Conservation (phyloP, 2,113 vertebrate species). For the Brachionichthys hirsutus region DNA sequence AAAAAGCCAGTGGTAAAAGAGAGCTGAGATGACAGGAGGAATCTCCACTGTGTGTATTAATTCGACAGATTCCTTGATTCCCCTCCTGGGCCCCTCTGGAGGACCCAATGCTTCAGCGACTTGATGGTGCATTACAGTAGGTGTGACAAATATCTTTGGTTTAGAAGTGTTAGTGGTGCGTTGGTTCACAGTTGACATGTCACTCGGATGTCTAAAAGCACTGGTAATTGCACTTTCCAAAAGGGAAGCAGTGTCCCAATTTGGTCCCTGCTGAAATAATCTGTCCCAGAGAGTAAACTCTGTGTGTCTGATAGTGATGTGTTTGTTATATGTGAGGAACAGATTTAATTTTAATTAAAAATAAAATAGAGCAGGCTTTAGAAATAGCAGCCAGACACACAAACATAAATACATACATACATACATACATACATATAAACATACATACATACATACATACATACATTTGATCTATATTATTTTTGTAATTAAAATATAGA, state of each 20-base stretch:
- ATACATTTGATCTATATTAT: no score
- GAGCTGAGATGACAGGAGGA: constrained; percentile 58
- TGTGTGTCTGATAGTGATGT: constrained; percentile 41
- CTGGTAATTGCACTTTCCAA: constrained; percentile 65
- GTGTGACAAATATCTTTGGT: constrained; percentile 76
- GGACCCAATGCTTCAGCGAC: constrained; percentile 58
- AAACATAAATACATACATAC: no score
- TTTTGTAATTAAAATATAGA: no score
- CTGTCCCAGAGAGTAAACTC: constrained; percentile 33
- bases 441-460: background rate
- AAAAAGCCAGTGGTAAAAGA: constrained; percentile 65
- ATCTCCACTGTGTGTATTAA: constrained; percentile 71
- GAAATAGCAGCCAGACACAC: background rate
- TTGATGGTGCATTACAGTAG: constrained; percentile 66
- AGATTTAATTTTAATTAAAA: constrained; percentile 31
- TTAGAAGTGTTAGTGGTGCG: constrained; percentile 57
- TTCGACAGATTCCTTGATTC: constrained; percentile 74
- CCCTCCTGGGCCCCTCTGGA: constrained; percentile 71
- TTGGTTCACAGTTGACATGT: constrained; percentile 66
- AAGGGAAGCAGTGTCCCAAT: constrained; percentile 49
- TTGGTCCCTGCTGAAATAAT: constrained; percentile 31
- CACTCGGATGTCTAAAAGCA: constrained; percentile 56
- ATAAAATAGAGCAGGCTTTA: constrained; percentile 6
- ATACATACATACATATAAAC: background rate
- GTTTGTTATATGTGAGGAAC: constrained; percentile 18